Evolutionary conservation across 2,113 vertebrate genomes (phyloP).

Genomic region (Speoplatyrhinus poulsoni): DNA sequence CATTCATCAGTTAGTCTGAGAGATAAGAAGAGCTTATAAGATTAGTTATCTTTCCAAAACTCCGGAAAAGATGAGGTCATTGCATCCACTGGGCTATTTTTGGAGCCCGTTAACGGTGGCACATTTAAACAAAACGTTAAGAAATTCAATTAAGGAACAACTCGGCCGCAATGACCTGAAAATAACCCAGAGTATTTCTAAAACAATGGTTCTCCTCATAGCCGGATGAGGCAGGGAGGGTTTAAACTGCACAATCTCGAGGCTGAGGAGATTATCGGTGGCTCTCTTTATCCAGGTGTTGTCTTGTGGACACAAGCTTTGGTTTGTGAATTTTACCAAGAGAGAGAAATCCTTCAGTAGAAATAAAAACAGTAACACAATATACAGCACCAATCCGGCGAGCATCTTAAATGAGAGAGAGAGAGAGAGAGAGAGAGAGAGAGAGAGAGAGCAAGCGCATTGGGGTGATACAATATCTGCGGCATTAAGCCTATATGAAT

Average conservation of each 20-base stretch:
- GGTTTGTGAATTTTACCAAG: constrained; percentile 68
- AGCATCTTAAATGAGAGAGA: constrained; percentile 51
- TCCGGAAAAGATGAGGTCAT: constrained; percentile 77
- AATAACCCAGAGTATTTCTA: constrained; percentile 72
- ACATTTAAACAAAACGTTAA: constrained; percentile 77
- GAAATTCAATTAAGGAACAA: constrained; percentile 77
- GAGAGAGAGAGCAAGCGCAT: constrained; percentile 9
- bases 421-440: constrained; percentile 3
- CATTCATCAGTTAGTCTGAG: constrained; percentile 56
- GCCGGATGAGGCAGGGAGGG: constrained; percentile 59
- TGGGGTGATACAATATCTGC: constrained; percentile 23
- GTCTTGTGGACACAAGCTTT: constrained; percentile 82
- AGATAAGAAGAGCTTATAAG: constrained; percentile 54
- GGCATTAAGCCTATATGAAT: constrained; percentile 19
- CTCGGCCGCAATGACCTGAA: constrained; percentile 75
- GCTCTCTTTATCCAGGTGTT: constrained; percentile 82
- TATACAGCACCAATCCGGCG: constrained; percentile 69
- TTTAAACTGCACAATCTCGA: constrained; percentile 70
- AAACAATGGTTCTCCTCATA: constrained; percentile 65
- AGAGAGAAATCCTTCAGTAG: constrained; percentile 73
- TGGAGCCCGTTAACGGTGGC: constrained; percentile 70
- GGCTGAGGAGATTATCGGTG: constrained; percentile 74
- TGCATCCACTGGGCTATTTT: constrained; percentile 70
- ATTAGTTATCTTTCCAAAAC: constrained; percentile 55
- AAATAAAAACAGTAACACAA: constrained; percentile 80